Evolutionary conservation across 2,797 vertebrate genomes (phyloP), one percentile per base, ranked within the genome.

Genomic region (Acanthopagrus latus): DNA sequence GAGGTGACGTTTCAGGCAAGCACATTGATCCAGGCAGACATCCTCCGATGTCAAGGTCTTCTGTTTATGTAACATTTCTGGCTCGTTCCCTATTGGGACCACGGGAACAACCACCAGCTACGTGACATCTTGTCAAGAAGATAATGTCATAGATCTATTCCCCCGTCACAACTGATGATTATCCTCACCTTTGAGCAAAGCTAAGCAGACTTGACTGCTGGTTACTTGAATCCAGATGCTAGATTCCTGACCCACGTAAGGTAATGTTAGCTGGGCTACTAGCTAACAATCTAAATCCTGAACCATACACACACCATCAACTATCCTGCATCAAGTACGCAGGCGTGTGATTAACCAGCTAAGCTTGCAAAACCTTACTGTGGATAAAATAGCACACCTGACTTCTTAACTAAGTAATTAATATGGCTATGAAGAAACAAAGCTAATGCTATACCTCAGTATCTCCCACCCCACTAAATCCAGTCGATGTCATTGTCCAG

Each of bases 11-110:
- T 41, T 27, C 27, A 27, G 17, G 3, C 43, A 67, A n/a, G 57
- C 25, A 23, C 33, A 25, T 4, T 27, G 3, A 56, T n/a, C n/a
- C n/a, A n/a, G n/a, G n/a, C n/a, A n/a, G n/a, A n/a, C n/a, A 13
- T 64, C 11, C 3, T 44, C 4, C 58, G n/a, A 57, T 68, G 55
- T 64, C 74, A 78, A 64, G 27, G 78, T 82, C 65, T 71, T 25
- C 54, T 21, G n/a, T 65, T 84, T 73, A 58, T 50, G 23, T 29
- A 79, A 78, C 57, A 51, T 56, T 51, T 41, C 12, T 21, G 20
- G 7, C 62, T 23, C 8, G 0, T 67, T 25, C 60, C 12, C 25
- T 5, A n/a, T 29, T 17, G 41, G n/a, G 3, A 11, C n/a, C 55
- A n/a, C 0, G 7, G 9, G 2, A 17, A 73, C 50, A n/a, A n/a